Evolutionary conservation across 2,797 vertebrate species (phyloP).

Genomic region (Graptemys geographica): DNA sequence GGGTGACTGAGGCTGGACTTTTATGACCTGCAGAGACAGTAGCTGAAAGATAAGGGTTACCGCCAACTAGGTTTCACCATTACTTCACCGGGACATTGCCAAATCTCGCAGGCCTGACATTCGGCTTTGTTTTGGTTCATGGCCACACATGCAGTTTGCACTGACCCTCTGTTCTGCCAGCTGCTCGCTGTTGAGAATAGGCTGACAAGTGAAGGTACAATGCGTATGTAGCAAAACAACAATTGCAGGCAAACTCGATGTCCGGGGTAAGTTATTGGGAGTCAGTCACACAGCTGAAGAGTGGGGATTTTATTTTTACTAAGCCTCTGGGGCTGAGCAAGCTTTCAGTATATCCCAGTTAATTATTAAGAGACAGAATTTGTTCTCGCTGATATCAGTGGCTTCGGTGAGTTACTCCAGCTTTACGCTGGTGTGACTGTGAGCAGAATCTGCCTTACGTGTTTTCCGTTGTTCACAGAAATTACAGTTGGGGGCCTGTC

Average conservation of each 20-base stretch:
- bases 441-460: background rate
- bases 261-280: conserved; percentile 37
- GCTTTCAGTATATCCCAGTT: conserved; percentile 51
- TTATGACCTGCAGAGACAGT: background rate
- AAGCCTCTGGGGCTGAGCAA: conserved; percentile 23
- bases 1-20: background rate
- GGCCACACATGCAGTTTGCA: background rate
- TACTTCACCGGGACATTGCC: background rate
- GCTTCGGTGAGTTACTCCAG: conserved; percentile 17
- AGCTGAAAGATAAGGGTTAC: background rate
- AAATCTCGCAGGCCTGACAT: background rate
- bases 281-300: conserved; percentile 38
- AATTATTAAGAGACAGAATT: conserved; percentile 53
- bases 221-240: conserved; percentile 22
- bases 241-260: conserved; percentile 38
- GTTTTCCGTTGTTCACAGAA: background rate
- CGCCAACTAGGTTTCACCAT: conserved; percentile 23
- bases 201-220: conserved; percentile 8
- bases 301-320: conserved; percentile 55
- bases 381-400: background rate
- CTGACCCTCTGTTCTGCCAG: background rate
- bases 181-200: background rate
- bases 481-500: background rate
- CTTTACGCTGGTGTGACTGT: conserved; percentile 20
- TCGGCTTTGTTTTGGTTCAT: background rate